Evolutionary conservation across 1,140 invertebrate genomes (phyloP).

Genomic region (Lucilia sericata): DNA sequence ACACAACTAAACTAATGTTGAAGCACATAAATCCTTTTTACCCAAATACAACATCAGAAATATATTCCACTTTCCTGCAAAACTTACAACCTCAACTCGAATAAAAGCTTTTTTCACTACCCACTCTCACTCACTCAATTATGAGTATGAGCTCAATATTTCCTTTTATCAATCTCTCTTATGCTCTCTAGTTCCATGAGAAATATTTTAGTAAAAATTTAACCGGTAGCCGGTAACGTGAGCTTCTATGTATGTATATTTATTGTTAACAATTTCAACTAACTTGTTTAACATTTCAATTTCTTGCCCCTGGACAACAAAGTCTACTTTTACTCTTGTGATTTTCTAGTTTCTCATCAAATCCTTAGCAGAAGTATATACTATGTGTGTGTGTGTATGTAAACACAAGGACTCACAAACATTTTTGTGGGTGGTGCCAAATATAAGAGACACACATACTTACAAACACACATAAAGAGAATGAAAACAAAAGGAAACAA

Average conservation of each 20-base stretch:
- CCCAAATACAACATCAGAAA: background rate
- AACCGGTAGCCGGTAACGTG: background rate
- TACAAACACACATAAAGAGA: background rate
- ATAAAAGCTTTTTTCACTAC: background rate
- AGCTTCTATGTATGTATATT: too few relatives aligned
- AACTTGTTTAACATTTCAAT: background rate
- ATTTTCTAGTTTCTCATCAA: background rate
- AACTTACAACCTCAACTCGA: background rate
- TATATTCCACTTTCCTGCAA: background rate
- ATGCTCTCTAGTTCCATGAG: background rate
- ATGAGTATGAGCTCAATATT: background rate
- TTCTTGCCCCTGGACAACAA: background rate
- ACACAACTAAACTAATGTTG: background rate
- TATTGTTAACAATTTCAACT: background rate
- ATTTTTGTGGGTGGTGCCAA: conserved; percentile 32
- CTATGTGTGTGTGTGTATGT: background rate
- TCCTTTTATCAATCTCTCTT: background rate
- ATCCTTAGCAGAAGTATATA: background rate
- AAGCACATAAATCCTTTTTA: background rate
- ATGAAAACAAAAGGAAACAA: background rate
- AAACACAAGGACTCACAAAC: background rate
- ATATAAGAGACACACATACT: background rate
- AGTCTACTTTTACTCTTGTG: background rate
- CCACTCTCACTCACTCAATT: background rate
- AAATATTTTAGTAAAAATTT: too few relatives aligned